A percentile compares a stretch with the other conserved stretches of the same genome.
phyloP scores from a whole-genome alignment of 2,888 invertebrate species.

The Drosophila glabriapex region DNA sequence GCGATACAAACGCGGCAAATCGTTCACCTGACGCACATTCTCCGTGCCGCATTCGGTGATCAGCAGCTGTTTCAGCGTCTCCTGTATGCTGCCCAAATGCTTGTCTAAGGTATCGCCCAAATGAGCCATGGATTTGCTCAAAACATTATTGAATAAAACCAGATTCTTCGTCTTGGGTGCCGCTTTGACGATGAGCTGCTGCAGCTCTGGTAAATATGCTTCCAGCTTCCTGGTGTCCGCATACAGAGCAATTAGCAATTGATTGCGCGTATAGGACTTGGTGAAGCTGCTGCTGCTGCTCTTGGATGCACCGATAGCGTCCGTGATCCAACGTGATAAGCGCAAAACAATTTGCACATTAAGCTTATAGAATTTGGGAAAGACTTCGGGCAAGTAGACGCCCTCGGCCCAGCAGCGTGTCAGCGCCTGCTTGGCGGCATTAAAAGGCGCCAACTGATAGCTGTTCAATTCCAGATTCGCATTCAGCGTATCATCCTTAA shows the following conservation, averaged over 20 bases:
- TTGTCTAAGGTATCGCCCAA: conserved; percentile 59
- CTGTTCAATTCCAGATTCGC: conserved; percentile 20
- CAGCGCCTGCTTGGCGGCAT: conserved; percentile 87
- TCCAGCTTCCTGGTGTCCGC: conserved; percentile 75
- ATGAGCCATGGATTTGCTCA: conserved; percentile 75
- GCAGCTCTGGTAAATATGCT: conserved; percentile 65
- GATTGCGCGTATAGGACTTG: conserved; percentile 61
- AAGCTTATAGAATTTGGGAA: conserved; percentile 95
- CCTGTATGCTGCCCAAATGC: conserved; percentile 84
- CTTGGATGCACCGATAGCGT: conserved; percentile 72
- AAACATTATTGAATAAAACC: conserved; percentile 59
- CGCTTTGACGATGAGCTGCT: conserved; percentile 89
- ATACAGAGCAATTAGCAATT: conserved; percentile 76
- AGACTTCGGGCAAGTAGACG: conserved; percentile 91
- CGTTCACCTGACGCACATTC: conserved; percentile 93
- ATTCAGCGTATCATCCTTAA: conserved; percentile 67
- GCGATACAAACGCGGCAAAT: conserved; percentile 96
- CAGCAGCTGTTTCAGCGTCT: conserved; percentile 92
- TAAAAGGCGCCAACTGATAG: conserved; percentile 83
- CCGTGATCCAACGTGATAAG: conserved; percentile 90
- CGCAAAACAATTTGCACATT: conserved; percentile 93
- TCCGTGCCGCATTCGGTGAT: conserved; percentile 90
- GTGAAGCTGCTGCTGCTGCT: conserved; percentile 43
- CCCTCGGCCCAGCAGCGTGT: conserved; percentile 91
- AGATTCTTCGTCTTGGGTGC: conserved; percentile 53